Evolutionary conservation across 2,888 invertebrate species (phyloP), one percentile per base, ranked within the genome.

Genomic region (Agelastica alni): DNA sequence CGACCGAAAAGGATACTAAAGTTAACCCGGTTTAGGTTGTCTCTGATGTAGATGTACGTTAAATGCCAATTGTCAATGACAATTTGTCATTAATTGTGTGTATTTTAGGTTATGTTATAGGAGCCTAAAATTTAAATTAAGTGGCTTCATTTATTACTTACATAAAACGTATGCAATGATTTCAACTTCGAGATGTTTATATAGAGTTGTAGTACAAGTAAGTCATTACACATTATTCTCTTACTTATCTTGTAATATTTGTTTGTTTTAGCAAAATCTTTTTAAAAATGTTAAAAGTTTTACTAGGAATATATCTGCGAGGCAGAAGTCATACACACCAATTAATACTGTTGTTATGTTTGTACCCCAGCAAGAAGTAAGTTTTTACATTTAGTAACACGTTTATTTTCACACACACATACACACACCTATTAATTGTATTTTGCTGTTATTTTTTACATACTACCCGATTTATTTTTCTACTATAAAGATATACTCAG

Each of bases 361-460:
- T 81, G 99, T 99, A 14, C 99, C 99, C 2, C 98, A 99, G 77
- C 99, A 99, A 83, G 97, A 99, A 85, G 95, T 91, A 78, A 69
- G 70, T 61, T 34, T 52, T 26, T n/a, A n/a, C n/a, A n/a, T n/a
- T n/a, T n/a, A n/a, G n/a, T n/a, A n/a, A n/a, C n/a, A n/a, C n/a
- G n/a, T n/a, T n/a, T n/a, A n/a, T n/a, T n/a, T n/a, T n/a, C n/a
- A n/a, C n/a, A n/a, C n/a, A n/a, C n/a, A n/a, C n/a, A n/a, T n/a
- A n/a, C n/a, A n/a, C n/a, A n/a, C n/a, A n/a, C n/a, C n/a, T n/a
- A n/a, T n/a, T n/a, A n/a, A n/a, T n/a, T n/a, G n/a, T n/a, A n/a
- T n/a, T n/a, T n/a, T n/a, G n/a, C n/a, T n/a, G n/a, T n/a, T n/a
- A n/a, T n/a, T n/a, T n/a, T n/a, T n/a, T n/a, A n/a, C n/a, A n/a